phyloP scores from a whole-genome alignment of 2,113 vertebrate species.

The Cebidichthys violaceus region DNA sequence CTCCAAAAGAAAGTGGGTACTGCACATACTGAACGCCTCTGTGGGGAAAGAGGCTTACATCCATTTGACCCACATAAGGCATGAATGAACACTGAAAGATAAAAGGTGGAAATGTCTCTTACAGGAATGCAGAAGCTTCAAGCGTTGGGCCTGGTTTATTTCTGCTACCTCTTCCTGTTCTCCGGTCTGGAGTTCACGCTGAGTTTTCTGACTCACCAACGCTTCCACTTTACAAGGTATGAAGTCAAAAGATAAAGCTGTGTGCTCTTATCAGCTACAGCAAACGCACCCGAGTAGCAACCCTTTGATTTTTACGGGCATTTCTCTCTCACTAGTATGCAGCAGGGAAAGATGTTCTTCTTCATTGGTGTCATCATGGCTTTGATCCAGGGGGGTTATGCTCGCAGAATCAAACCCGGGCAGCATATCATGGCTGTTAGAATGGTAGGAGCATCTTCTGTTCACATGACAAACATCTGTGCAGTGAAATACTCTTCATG shows the following conservation, averaged over 20 bases:
- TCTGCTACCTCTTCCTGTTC: constrained; percentile 96
- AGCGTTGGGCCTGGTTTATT: constrained; percentile 90
- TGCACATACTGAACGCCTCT: background rate
- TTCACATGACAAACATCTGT: background rate
- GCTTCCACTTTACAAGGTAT: constrained; percentile 95
- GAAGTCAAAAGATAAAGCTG: constrained; percentile 5
- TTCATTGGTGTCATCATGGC: constrained; percentile 98
- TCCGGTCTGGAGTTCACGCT: constrained; percentile 95
- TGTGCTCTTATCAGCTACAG: background rate
- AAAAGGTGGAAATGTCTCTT: constrained; percentile 12
- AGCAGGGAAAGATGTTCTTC: constrained; percentile 99
- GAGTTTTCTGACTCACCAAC: constrained; percentile 95
- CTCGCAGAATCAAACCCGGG: constrained; percentile 91
- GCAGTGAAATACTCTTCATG: background rate
- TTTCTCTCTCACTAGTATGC: constrained; percentile 85
- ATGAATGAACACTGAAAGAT: background rate
- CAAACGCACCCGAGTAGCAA: background rate
- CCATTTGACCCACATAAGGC: background rate
- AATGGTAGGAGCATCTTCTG: constrained; percentile 81
- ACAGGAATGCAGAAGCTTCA: constrained; percentile 88
- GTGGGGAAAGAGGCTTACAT: background rate
- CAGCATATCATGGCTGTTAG: constrained; percentile 87
- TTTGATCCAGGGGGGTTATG: constrained; percentile 92
- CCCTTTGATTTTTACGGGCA: background rate
- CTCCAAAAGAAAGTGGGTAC: constrained; percentile 81